phyloP scores from a whole-genome alignment of 2,888 invertebrate species.

The Tetheella fluctuosa region DNA sequence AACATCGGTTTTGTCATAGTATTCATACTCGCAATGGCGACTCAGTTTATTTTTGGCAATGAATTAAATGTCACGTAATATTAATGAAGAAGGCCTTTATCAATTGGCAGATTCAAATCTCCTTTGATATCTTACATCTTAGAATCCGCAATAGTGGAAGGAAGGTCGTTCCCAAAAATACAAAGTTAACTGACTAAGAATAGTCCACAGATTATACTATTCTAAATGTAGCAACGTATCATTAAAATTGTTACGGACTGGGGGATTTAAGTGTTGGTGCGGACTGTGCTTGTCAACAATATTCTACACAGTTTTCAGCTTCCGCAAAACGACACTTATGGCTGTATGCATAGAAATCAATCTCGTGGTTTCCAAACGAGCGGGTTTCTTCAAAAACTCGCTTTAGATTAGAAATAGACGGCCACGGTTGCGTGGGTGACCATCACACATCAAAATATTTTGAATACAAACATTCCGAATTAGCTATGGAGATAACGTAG shows the following conservation, averaged over 20 bases:
- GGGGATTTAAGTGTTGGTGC: slow-evolving; percentile 38
- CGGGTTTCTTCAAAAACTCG: slow-evolving; percentile 9
- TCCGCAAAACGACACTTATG: slow-evolving; percentile 15
- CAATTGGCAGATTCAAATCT: too few relatives aligned
- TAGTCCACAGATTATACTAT: background rate
- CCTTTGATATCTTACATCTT: too few relatives aligned
- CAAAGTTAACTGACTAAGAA: background rate
- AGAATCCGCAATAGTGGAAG: too few relatives aligned
- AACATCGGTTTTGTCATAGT: too few relatives aligned
- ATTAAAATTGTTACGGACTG: slow-evolving; percentile 23
- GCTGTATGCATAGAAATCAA: slow-evolving; percentile 35
- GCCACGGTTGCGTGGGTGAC: slow-evolving; percentile 63
- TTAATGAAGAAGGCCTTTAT: too few relatives aligned
- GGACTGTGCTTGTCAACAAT: slow-evolving; percentile 39
- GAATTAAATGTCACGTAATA: too few relatives aligned
- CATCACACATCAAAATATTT: slow-evolving; percentile 65
- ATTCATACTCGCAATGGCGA: too few relatives aligned
- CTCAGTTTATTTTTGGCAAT: too few relatives aligned
- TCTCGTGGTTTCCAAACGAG: slow-evolving; percentile 24
- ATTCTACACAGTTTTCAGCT: slow-evolving; percentile 10
- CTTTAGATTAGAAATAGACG: slow-evolving; percentile 59
- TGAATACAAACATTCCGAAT: slow-evolving; percentile 65
- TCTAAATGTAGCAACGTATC: slow-evolving; percentile 6
- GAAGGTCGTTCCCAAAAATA: background rate
- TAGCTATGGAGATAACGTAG: slow-evolving; percentile 34